These are phyloP conservation scores for Sciurus carolinensis DNA, from an alignment of 2,797 vertebrate genomes.

Conservation along the genomic window DNA sequence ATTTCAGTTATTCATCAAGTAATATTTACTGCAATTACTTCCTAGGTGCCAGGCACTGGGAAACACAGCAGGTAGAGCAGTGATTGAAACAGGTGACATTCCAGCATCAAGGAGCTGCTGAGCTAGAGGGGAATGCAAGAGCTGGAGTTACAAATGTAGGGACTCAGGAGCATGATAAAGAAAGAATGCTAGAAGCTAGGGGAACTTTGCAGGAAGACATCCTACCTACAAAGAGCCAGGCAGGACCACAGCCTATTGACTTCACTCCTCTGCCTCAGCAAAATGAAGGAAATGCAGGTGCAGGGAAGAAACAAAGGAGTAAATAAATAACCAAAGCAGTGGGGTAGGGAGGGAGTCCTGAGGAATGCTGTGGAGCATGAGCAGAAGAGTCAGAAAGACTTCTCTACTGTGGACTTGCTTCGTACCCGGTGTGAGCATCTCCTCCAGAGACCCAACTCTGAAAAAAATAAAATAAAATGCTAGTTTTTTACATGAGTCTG, in stretches of 20 bases:
- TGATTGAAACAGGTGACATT: neutral
- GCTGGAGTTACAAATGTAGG: neutral
- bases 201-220: neutral
- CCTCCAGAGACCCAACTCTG: constrained; percentile 1
- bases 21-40: neutral
- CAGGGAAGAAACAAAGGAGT: constrained; percentile 17
- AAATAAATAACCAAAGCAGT: neutral
- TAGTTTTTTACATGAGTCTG: neutral
- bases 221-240: neutral
- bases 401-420: neutral
- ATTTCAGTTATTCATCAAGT: neutral
- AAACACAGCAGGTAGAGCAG: neutral
- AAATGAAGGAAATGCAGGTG: neutral
- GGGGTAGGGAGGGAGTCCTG: neutral
- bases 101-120: neutral
- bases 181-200: neutral
- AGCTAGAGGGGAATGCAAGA: neutral
- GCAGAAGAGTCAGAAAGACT: neutral
- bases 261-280: neutral
- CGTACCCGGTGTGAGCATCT: neutral
- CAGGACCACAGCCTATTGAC: neutral
- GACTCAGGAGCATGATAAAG: neutral
- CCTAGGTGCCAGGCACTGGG: neutral
- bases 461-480: neutral
- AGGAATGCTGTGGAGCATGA: neutral